These are phyloP conservation scores for Drosophila neotestacea DNA, from an alignment of 2,888 invertebrate species.

Conservation along the genomic window DNA sequence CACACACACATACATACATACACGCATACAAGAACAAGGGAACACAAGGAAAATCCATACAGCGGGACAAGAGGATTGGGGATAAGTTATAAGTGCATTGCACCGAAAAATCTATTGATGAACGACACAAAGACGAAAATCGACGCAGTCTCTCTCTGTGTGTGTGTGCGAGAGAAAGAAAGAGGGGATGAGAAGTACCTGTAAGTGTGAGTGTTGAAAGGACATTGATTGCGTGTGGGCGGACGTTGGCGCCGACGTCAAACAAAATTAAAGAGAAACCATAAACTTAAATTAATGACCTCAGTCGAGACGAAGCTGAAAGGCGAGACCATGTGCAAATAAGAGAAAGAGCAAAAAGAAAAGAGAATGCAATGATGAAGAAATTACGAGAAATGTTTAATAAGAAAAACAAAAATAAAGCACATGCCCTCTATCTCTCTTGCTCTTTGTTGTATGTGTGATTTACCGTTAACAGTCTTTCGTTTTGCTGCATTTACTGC, in stretches of 20 bases:
- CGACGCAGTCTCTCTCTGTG: conserved; percentile 18
- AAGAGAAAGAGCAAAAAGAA: conserved; percentile 17
- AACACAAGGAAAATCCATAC: conserved; percentile 15
- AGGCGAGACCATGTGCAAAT: conserved; percentile 50
- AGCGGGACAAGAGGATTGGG: not conserved
- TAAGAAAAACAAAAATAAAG: conserved; percentile 26
- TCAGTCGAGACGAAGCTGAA: conserved; percentile 47
- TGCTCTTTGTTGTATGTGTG: conserved; percentile 46
- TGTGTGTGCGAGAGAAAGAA: not conserved
- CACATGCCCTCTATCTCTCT: conserved; percentile 29
- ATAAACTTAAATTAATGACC: conserved; percentile 84
- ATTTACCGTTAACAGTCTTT: conserved; percentile 71
- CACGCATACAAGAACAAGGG: not conserved
- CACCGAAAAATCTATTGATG: conserved; percentile 80
- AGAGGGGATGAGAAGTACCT: not conserved
- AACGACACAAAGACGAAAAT: conserved; percentile 62
- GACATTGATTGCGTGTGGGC: conserved; percentile 70
- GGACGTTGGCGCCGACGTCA: conserved; percentile 68
- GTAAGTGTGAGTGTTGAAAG: conserved; percentile 45
- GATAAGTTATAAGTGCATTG: conserved; percentile 75
- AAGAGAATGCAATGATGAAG: conserved; percentile 16
- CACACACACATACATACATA: conserved; percentile 35
- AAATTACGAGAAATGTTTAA: conserved; percentile 14
- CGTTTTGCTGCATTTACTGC: conserved; percentile 55
- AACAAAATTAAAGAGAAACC: conserved; percentile 79